phyloP scores from a whole-genome alignment of 53 echinoderm and acorn worm genomes.

The Arbacia lixula region DNA sequence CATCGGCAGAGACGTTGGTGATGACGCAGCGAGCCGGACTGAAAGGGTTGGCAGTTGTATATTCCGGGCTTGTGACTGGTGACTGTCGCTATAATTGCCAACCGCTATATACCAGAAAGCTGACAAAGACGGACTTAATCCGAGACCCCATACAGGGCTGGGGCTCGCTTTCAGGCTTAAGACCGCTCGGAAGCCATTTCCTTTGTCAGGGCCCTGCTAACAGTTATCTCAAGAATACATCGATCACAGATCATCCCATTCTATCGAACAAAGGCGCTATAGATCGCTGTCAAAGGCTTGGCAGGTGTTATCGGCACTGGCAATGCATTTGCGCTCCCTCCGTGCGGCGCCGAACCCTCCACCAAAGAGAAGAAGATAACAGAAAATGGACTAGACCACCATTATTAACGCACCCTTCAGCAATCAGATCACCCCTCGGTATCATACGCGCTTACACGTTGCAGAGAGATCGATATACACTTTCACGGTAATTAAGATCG shows the following conservation, averaged over 20 bases:
- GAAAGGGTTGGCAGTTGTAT: too few relatives aligned
- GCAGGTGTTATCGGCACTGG: neutral
- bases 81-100: neutral
- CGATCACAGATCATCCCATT: constrained; percentile 30
- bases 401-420: neutral
- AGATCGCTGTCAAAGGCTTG: neutral
- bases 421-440: constrained; percentile 13
- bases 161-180: constrained; percentile 17
- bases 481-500: constrained; percentile 50
- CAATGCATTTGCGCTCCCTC: neutral
- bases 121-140: too few relatives aligned
- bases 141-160: too few relatives aligned
- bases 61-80: too few relatives aligned
- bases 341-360: constrained; percentile 6
- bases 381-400: neutral
- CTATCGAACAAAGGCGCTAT: constrained; percentile 11
- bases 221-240: constrained; percentile 28
- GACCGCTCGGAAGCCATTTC: neutral
- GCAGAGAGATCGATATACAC: constrained; percentile 32
- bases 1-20: too few relatives aligned
- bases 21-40: too few relatives aligned
- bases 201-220: neutral
- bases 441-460: too few relatives aligned
- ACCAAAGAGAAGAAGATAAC: too few relatives aligned
- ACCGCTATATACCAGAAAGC: constrained; percentile 19